Evolutionary conservation across 2,797 vertebrate genomes (phyloP), one percentile per base, ranked within the genome.

Genomic region (Silurus aristotelis): DNA sequence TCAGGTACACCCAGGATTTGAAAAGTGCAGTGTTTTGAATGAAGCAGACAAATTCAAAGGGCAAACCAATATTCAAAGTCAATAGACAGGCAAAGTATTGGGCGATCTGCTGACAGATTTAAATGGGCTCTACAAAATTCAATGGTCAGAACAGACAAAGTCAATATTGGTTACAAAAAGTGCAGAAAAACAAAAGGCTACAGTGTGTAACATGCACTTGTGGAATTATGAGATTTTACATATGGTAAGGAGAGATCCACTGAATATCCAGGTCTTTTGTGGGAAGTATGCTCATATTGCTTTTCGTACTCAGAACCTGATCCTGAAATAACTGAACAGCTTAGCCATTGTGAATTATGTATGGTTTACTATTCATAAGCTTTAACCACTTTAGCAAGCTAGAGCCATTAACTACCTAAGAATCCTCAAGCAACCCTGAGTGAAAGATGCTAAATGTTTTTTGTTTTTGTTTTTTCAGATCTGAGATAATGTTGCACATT

Each of bases 41-140:
- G 13, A 79, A 79, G 38, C 38, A 79, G 77, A 46, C 60, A 63
- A 79, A 79, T 79, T 12, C 60, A 79, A 79, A 79, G 77, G 38
- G 60, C 77, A 63, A 25, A 25, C 60, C 58, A 64, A 48, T 79
- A 79, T 63, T 79, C 38, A 46, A 15, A 38, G 22, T 63, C 77
- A 63, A 79, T 63, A 79, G 60, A 46, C 20, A 46, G 31, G 76
- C 56, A 78, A 78, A 61, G 56, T n/a, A 38, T 78, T 2, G 5
- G 76, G 31, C 75, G 7, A 38, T 60, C 75, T 48, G 27, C 19
- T 61, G 75, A 77, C 55, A 77, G 25, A 20, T 31, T 31, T 58
- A 77, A 31, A 6, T 20, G 46, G 27, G 27, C 75, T 38, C 13
- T 22, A 19, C 6, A 5, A 25, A n/a, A 60, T 61, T 61, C 58